These are phyloP conservation scores for Leptopilina syphax DNA, from an alignment of 2,888 invertebrate genomes.

Conservation along the genomic window DNA sequence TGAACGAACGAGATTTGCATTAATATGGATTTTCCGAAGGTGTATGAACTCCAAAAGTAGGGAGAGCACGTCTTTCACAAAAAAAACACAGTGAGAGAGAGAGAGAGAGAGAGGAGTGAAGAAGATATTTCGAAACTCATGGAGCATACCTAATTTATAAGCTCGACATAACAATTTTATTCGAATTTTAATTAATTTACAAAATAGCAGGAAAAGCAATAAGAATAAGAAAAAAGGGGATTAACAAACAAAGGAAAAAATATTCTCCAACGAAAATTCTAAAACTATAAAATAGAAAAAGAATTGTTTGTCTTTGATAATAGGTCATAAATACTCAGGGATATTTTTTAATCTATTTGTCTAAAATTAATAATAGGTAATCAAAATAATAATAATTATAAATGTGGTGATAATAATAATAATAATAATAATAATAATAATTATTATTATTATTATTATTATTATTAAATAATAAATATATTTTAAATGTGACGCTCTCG, in stretches of 20 bases:
- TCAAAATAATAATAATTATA: too few relatives aligned
- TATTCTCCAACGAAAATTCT: background rate
- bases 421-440: too few relatives aligned
- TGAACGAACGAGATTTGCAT: constrained; percentile 38
- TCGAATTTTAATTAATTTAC: background rate
- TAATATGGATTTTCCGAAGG: constrained; percentile 30
- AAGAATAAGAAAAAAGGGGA: background rate
- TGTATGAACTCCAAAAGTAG: constrained; percentile 6
- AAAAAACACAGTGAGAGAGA: background rate
- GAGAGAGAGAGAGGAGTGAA: background rate
- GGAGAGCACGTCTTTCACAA: constrained; percentile 29
- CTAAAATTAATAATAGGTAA: too few relatives aligned
- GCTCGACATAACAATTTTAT: background rate
- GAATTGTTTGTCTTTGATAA: too few relatives aligned
- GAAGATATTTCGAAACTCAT: constrained; percentile 26
- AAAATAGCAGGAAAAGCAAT: background rate
- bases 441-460: too few relatives aligned
- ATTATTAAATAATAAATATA: too few relatives aligned
- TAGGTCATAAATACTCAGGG: too few relatives aligned
- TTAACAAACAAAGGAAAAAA: background rate
- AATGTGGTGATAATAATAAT: too few relatives aligned
- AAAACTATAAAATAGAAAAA: too few relatives aligned
- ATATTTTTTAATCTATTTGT: too few relatives aligned
- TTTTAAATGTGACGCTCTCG: too few relatives aligned
- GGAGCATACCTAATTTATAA: constrained; percentile 23